A percentile compares a stretch with the other conserved stretches of the same genome.
These are phyloP conservation scores for Tamias sibiricus DNA, from an alignment of 2,113 vertebrate species.

Conservation along the genomic window DNA sequence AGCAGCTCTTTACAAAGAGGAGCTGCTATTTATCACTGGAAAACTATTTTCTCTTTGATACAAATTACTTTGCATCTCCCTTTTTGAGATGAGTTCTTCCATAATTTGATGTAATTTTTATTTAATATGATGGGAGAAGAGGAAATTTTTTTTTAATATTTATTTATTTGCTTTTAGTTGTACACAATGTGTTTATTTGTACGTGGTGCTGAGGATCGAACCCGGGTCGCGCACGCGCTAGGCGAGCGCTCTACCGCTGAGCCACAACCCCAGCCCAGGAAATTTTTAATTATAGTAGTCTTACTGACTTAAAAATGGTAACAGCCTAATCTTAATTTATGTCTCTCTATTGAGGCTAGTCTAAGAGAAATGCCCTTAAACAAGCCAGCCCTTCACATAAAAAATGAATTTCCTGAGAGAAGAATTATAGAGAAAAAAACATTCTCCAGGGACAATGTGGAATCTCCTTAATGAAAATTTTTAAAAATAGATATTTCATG, in stretches of 20 bases:
- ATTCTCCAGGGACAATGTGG: slow-evolving; percentile 18
- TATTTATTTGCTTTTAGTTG: too few species aligned
- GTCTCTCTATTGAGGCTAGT: neutral
- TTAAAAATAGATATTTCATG: slow-evolving; percentile 70
- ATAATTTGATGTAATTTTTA: neutral
- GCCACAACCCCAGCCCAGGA: too few species aligned
- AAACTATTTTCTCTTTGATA: slow-evolving; percentile 34
- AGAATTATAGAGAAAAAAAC: slow-evolving; percentile 34
- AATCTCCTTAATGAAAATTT: slow-evolving; percentile 58
- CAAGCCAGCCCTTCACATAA: neutral
- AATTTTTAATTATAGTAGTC: slow-evolving; percentile 14
- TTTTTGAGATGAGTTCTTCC: slow-evolving; percentile 23
- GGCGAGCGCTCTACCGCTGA: too few species aligned
- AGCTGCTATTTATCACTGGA: neutral
- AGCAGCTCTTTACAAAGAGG: neutral
- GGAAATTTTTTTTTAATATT: neutral
- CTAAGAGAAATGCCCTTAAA: slow-evolving; percentile 22
- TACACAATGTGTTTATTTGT: too few species aligned
- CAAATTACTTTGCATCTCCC: slow-evolving; percentile 36
- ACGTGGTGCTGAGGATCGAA: too few species aligned
- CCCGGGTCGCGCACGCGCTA: too few species aligned
- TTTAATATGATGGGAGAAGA: neutral
- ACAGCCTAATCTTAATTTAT: slow-evolving; percentile 51
- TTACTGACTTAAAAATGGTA: slow-evolving; percentile 25
- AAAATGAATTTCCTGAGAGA: slow-evolving; percentile 49